A percentile compares a stretch with the other conserved stretches of the same genome.
Evolutionary conservation across 2,797 vertebrate species (phyloP).

Genomic region (Petrocephalus sullivani): DNA sequence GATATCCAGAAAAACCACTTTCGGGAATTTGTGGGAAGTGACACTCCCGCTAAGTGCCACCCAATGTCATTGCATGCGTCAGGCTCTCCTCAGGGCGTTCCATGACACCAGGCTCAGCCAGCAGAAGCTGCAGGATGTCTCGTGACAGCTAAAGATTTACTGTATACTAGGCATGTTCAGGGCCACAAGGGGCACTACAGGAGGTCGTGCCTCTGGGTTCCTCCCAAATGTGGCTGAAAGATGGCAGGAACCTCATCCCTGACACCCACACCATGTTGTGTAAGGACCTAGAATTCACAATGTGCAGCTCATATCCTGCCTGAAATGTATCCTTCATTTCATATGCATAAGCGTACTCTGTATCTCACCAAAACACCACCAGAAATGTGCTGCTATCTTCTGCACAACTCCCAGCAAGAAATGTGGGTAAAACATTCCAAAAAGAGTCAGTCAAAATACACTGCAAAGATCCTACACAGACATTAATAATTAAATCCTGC

Average conservation of each 20-base stretch:
- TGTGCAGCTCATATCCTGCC: neutral
- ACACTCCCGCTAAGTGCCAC: neutral
- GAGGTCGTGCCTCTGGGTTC: neutral
- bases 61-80: neutral
- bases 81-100: neutral
- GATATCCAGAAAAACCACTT: neutral
- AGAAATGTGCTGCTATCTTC: neutral
- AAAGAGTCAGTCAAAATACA: conserved; percentile 8
- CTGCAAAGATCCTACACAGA: conserved; percentile 19
- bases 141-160: neutral
- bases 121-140: neutral
- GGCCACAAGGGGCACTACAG: neutral
- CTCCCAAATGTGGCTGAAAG: neutral
- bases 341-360: neutral
- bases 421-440: neutral
- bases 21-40: neutral
- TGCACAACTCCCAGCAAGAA: neutral
- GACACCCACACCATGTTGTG: neutral
- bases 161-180: neutral
- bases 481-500: conserved; percentile 11
- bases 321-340: neutral
- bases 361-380: neutral
- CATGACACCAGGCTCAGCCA: neutral
- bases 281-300: neutral
- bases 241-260: neutral